Conservation (phyloP, 2,888 invertebrate species). For the Drosophila subsilvestris region DNA sequence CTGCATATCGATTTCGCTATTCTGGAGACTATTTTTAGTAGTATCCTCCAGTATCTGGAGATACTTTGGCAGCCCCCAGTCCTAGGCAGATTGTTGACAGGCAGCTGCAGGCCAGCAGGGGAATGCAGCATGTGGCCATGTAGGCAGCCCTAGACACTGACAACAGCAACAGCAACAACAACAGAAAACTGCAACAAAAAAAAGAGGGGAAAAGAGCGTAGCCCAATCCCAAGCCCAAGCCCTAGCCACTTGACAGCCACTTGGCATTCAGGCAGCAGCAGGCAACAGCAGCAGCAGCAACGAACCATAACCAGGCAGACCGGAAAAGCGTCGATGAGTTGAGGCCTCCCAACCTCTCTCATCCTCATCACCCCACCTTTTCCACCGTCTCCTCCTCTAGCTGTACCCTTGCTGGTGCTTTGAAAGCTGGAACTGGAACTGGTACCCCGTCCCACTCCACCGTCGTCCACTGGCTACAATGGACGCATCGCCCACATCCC, state of each 20-base stretch:
- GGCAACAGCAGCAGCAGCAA: constrained; percentile 36
- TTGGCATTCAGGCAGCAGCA: constrained; percentile 56
- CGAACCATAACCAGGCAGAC: constrained; percentile 57
- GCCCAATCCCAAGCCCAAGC: constrained; percentile 25
- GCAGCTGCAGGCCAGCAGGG: constrained; percentile 23
- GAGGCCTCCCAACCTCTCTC: constrained; percentile 23
- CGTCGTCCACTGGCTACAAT: constrained; percentile 33
- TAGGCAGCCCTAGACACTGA: constrained; percentile 49
- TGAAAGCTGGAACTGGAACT: not conserved
- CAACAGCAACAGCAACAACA: constrained; percentile 27
- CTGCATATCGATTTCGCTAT: constrained; percentile 42
- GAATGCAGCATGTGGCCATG: constrained; percentile 64
- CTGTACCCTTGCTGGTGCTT: not conserved
- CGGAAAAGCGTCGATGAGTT: constrained; percentile 78
- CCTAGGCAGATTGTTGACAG: constrained; percentile 22
- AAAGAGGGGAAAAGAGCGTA: constrained; percentile 4
- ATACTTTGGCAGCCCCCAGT: constrained; percentile 18
- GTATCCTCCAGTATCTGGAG: not conserved
- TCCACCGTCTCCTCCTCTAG: not conserved
- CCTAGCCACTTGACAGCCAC: constrained; percentile 61
- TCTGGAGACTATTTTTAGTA: constrained; percentile 4
- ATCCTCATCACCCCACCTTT: not conserved
- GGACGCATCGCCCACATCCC: constrained; percentile 58
- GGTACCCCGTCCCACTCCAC: not conserved
- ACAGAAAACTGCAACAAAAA: constrained; percentile 17